phyloP scores from a whole-genome alignment of 1,140 invertebrate species.

The Drosophila nigromelanica region DNA sequence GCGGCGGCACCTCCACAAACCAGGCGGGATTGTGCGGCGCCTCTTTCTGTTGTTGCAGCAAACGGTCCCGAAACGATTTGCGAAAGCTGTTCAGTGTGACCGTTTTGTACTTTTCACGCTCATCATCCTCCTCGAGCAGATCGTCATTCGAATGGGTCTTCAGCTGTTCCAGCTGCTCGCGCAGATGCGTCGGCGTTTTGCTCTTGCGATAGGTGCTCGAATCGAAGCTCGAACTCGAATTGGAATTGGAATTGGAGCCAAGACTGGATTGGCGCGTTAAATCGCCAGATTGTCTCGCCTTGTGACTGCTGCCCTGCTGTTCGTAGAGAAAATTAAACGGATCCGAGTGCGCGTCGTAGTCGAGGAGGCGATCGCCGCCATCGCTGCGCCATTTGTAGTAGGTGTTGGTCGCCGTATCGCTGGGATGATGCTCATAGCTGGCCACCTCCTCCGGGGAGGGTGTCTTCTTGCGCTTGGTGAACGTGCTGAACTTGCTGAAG shows the following conservation, averaged over 20 bases:
- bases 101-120: slow-evolving; percentile 77
- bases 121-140: slow-evolving; percentile 70
- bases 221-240: slow-evolving; percentile 69
- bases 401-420: slow-evolving; percentile 78
- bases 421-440: slow-evolving; percentile 78
- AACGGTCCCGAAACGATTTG: slow-evolving; percentile 79
- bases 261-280: slow-evolving; percentile 56
- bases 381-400: slow-evolving; percentile 82
- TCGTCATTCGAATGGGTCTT: slow-evolving; percentile 71
- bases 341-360: slow-evolving; percentile 77
- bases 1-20: slow-evolving; percentile 78
- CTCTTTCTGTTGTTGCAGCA: slow-evolving; percentile 75
- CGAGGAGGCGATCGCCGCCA: slow-evolving; percentile 63
- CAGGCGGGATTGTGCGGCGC: slow-evolving; percentile 78
- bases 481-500: slow-evolving; percentile 78
- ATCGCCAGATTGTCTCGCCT: slow-evolving; percentile 27
- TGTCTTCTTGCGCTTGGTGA: slow-evolving; percentile 79
- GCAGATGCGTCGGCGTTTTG: slow-evolving; percentile 66
- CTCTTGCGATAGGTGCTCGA: slow-evolving; percentile 76
- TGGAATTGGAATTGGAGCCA: slow-evolving; percentile 55
- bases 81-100: slow-evolving; percentile 81
- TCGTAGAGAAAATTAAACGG: slow-evolving; percentile 82
- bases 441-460: slow-evolving; percentile 62
- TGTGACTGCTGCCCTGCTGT: slow-evolving; percentile 60
- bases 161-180: slow-evolving; percentile 74